Conservation (phyloP, 2,113 vertebrate genomes). For the Poeciliopsis retropinna region DNA sequence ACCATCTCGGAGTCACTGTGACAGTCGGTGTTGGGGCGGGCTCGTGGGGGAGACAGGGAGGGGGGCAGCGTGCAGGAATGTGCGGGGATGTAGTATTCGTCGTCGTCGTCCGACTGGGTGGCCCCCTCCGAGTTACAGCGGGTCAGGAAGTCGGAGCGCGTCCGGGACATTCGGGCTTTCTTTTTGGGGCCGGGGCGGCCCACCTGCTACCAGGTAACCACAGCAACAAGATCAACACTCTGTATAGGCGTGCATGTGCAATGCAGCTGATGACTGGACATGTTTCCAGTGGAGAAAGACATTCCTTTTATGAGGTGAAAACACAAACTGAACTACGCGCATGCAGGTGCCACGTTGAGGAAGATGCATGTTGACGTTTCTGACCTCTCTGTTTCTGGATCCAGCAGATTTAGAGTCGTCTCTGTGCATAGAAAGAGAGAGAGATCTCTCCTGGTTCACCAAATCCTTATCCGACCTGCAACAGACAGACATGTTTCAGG, state of each 20-base stretch:
- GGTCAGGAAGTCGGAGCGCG: constrained; percentile 98
- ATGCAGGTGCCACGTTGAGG: not conserved
- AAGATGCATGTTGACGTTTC: not conserved
- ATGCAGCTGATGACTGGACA: not conserved
- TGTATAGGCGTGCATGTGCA: constrained; percentile 4
- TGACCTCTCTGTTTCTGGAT: constrained; percentile 76
- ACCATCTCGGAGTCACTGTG: constrained; percentile 99
- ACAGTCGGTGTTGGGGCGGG: constrained; percentile 85
- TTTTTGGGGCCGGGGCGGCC: constrained; percentile 90
- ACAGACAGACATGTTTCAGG: constrained; percentile 2
- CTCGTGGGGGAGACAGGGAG: constrained; percentile 75
- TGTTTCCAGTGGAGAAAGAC: not conserved
- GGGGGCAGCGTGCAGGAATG: constrained; percentile 84
- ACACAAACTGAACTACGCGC: not conserved
- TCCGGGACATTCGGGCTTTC: constrained; percentile 99
- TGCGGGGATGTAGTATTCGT: constrained; percentile 88
- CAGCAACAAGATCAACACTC: constrained; percentile 63
- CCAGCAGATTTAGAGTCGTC: constrained; percentile 75
- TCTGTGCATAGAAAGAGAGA: constrained; percentile 77
- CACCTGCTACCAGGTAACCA: constrained; percentile 82
- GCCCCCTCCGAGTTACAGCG: constrained; percentile 94
- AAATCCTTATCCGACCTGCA: constrained; percentile 84
- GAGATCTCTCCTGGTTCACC: constrained; percentile 80
- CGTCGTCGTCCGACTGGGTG: constrained; percentile 95
- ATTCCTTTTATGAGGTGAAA: not conserved